Evolutionary conservation across 2,797 vertebrate species (phyloP).

Genomic region (Sebastolobus alascanus): DNA sequence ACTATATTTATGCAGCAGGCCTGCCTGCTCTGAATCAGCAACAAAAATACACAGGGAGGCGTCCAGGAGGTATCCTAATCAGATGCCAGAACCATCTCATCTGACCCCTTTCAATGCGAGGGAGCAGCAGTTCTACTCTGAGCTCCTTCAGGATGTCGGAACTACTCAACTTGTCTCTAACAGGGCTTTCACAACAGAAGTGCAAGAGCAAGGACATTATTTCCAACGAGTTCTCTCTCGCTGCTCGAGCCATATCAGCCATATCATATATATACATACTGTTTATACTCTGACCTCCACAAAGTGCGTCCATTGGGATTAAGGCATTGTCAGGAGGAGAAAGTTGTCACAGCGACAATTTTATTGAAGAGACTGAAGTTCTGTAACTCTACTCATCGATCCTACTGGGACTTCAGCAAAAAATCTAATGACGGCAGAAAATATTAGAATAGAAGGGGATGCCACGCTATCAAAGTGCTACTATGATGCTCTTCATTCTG

Average conservation of each 20-base stretch:
- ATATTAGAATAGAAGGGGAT: neutral
- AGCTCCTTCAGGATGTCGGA: neutral
- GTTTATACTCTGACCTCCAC: neutral
- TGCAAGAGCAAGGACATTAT: neutral
- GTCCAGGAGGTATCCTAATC: neutral
- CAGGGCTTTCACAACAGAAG: neutral
- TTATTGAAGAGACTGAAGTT: neutral
- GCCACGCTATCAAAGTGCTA: neutral
- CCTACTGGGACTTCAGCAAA: neutral
- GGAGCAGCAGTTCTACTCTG: neutral
- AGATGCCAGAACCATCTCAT: neutral
- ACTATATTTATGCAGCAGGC: neutral
- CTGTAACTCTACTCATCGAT: neutral
- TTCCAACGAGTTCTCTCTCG: neutral
- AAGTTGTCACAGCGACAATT: neutral
- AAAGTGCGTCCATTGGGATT: neutral
- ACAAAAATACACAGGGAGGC: neutral
- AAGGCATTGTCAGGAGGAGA: neutral
- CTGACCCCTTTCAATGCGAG: neutral
- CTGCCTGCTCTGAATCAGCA: constrained; percentile 1
- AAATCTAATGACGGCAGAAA: neutral
- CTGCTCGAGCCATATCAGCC: neutral
- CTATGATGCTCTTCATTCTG: neutral
- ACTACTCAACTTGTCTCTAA: neutral
- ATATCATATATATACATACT: no score